A percentile compares a stretch with the other conserved stretches of the same genome.
Conservation (phyloP, 2,888 invertebrate genomes). For the Choreutis nemorana region DNA sequence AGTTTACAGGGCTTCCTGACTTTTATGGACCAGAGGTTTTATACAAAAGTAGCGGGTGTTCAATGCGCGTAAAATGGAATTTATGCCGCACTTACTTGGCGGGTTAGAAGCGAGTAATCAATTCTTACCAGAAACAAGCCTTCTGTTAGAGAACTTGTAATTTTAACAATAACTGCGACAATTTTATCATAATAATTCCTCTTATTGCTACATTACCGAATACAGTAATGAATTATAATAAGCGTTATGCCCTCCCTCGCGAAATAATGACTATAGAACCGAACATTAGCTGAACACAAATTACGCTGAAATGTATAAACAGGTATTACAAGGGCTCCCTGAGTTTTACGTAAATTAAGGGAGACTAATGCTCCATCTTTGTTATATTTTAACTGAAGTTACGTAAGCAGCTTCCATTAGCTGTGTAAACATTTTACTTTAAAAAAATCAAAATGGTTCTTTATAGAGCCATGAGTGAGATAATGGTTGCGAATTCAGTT, state of each 20-base stretch:
- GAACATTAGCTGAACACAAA: conserved; percentile 59
- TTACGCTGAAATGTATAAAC: conserved; percentile 54
- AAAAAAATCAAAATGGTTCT: conserved; percentile 4
- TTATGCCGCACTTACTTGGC: conserved; percentile 18
- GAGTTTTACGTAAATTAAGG: conserved; percentile 35
- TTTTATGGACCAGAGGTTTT: conserved; percentile 14
- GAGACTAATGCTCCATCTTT: conserved; percentile 23
- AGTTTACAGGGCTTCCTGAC: conserved; percentile 10
- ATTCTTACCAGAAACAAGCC: no score
- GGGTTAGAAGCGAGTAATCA: conserved; percentile 14
- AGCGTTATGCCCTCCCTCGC: conserved; percentile 27
- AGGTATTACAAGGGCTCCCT: conserved; percentile 46
- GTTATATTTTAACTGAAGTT: conserved; percentile 17
- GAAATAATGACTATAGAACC: conserved; percentile 46
- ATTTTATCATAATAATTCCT: no score
- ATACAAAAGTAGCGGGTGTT: conserved; percentile 16
- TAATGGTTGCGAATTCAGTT: conserved; percentile 4
- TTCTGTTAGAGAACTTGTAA: no score
- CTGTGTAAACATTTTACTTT: conserved; percentile 2
- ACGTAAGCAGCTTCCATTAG: conserved; percentile 7
- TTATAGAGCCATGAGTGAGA: no score
- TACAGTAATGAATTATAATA: conserved; percentile 55
- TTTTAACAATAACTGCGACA: no score
- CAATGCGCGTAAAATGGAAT: conserved; percentile 22
- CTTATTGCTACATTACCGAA: conserved; percentile 27